A percentile compares a stretch with the other conserved stretches of the same genome.
These are phyloP conservation scores for Chrysemys picta DNA, from an alignment of 2,113 vertebrate species.

Conservation along the genomic window DNA sequence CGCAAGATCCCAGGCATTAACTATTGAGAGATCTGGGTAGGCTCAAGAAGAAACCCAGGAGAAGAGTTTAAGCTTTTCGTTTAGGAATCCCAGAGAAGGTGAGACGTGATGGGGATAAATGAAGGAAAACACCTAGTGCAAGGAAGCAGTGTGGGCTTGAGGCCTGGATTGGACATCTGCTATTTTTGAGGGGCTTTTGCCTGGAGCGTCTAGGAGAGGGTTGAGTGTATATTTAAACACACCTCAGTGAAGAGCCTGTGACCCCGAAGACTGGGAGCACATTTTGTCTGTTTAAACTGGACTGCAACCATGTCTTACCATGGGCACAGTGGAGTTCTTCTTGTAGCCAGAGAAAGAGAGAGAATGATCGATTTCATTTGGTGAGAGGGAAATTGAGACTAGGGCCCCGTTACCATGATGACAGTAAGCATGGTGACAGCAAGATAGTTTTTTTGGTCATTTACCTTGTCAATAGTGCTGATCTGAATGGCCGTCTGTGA, in stretches of 20 bases:
- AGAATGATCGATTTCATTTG: not conserved
- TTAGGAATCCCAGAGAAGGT: too few species aligned
- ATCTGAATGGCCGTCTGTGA: not conserved
- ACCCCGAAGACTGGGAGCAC: not conserved
- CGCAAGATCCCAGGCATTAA: too few species aligned
- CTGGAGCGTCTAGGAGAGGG: not conserved
- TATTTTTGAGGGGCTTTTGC: not conserved
- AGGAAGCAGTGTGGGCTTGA: not conserved
- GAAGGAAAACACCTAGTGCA: not conserved
- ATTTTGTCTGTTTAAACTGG: not conserved
- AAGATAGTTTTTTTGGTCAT: not conserved
- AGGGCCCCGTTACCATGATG: not conserved
- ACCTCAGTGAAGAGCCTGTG: not conserved
- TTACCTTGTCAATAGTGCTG: not conserved
- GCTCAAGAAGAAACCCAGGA: too few species aligned
- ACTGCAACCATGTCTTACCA: too few species aligned
- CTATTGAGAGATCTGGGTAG: too few species aligned
- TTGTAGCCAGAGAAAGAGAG: not conserved
- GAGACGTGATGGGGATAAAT: not conserved
- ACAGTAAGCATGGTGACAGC: not conserved
- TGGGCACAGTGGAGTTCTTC: too few species aligned
- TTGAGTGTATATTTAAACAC: not conserved
- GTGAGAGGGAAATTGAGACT: not conserved
- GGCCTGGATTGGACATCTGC: not conserved
- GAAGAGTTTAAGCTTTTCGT: too few species aligned